Conservation (phyloP, 2,113 vertebrate species). For the Hyperoodon ampullatus region DNA sequence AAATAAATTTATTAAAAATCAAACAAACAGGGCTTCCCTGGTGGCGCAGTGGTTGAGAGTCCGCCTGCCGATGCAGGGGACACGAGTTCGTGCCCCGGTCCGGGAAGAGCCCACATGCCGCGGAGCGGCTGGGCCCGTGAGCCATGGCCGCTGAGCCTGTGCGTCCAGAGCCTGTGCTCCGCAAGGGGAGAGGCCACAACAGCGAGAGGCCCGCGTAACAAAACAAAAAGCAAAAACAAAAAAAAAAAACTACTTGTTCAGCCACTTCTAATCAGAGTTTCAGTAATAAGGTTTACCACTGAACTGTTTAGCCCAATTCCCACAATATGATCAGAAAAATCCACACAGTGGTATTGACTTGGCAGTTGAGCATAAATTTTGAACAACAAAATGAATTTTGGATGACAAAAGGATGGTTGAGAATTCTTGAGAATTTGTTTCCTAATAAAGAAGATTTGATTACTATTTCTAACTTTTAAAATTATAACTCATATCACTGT, state of each 20-base stretch:
- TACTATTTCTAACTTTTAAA: not conserved
- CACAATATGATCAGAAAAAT: not conserved
- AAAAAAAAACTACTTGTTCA: not conserved
- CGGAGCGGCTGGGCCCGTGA: too few species aligned
- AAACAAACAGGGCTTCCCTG: too few species aligned
- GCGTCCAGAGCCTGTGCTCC: too few species aligned
- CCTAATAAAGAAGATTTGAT: not conserved
- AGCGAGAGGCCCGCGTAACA: too few species aligned
- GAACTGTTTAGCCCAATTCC: not conserved
- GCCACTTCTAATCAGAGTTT: not conserved
- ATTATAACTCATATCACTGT: not conserved
- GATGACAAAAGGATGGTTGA: not conserved
- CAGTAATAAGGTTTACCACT: not conserved
- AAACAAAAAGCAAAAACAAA: too few species aligned
- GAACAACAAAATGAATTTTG: constrained; percentile 27
- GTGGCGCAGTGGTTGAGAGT: too few species aligned
- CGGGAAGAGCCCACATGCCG: too few species aligned
- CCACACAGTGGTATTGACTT: not conserved
- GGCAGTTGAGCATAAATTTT: not conserved
- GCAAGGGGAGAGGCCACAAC: too few species aligned
- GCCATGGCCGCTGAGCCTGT: too few species aligned
- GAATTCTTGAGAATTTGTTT: constrained; percentile 7
- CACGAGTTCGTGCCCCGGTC: too few species aligned
- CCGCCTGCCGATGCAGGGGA: too few species aligned
- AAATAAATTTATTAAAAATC: too few species aligned